phyloP scores from a whole-genome alignment of 2,888 invertebrate species.

The Laothoe populi region DNA sequence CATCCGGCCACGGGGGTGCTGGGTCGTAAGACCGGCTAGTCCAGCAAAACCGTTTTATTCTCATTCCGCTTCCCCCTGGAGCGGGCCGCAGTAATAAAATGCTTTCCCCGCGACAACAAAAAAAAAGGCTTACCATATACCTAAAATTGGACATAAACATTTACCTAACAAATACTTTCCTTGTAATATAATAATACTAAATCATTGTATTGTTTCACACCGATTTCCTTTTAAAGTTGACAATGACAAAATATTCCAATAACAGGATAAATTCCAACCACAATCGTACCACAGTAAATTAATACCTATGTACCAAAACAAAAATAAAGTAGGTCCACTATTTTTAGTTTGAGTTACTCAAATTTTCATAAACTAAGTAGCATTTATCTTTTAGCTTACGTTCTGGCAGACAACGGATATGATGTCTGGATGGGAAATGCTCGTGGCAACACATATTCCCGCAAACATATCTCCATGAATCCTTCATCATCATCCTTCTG shows the following conservation, averaged over 20 bases:
- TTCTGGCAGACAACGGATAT: conserved; percentile 88
- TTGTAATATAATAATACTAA: background rate
- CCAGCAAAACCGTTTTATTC: too few species aligned
- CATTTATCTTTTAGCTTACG: conserved; percentile 82
- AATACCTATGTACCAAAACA: background rate
- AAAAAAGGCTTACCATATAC: too few species aligned
- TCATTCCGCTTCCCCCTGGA: too few species aligned
- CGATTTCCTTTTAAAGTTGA: background rate
- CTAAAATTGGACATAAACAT: background rate
- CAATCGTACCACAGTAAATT: background rate
- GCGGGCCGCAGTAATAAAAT: too few species aligned
- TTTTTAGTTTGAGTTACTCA: background rate
- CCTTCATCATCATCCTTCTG: conserved; percentile 69
- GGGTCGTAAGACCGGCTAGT: too few species aligned
- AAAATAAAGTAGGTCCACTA: too few species aligned
- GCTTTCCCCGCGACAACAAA: too few species aligned
- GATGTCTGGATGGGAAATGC: conserved; percentile 95
- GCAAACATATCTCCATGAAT: conserved; percentile 80
- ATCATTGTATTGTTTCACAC: background rate
- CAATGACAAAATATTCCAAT: background rate
- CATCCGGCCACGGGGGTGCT: too few species aligned
- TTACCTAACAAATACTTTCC: background rate
- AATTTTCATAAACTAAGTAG: background rate
- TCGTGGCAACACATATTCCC: conserved; percentile 91
- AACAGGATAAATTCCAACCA: background rate